A percentile compares a stretch with the other conserved stretches of the same genome.
phyloP scores from a whole-genome alignment of 2,888 invertebrate genomes.

The Polyommatus icarus region DNA sequence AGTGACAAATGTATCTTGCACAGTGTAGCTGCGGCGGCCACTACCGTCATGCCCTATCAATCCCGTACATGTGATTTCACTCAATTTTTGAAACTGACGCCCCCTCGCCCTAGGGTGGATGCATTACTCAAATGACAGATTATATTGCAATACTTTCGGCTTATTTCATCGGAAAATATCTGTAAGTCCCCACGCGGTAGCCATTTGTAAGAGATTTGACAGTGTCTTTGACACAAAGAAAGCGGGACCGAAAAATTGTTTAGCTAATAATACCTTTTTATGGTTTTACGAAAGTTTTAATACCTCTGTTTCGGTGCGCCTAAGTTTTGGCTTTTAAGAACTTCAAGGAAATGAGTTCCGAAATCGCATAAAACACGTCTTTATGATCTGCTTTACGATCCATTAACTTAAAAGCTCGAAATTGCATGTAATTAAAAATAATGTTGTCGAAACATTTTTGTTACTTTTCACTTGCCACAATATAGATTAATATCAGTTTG shows the following conservation, averaged over 20 bases:
- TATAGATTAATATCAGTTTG: slow-evolving; percentile 3
- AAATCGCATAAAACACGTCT: slow-evolving; percentile 17
- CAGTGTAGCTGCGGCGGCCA: slow-evolving; percentile 23
- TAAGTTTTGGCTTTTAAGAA: slow-evolving; percentile 1
- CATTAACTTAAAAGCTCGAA: slow-evolving; percentile 8
- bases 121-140: slow-evolving; percentile 69
- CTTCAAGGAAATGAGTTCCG: slow-evolving; percentile 19
- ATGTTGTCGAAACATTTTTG: background rate
- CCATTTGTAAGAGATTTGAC: slow-evolving; percentile 18
- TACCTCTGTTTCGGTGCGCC: background rate
- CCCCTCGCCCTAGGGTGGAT: slow-evolving; percentile 60
- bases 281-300: slow-evolving; percentile 7
- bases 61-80: slow-evolving; percentile 76
- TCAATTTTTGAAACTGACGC: slow-evolving; percentile 79
- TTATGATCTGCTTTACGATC: slow-evolving; percentile 16
- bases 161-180: slow-evolving; percentile 35
- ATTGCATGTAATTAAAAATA: slow-evolving; percentile 2
- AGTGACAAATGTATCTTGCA: background rate
- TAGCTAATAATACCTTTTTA: slow-evolving; percentile 13
- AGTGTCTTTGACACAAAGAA: background rate
- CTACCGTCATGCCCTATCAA: slow-evolving; percentile 60
- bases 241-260: background rate
- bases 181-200: background rate
- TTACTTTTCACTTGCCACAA: background rate
- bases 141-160: slow-evolving; percentile 47